Base-by-base conservation (phyloP, 2,888 invertebrate genomes). In the Julus scanicus region DNA sequence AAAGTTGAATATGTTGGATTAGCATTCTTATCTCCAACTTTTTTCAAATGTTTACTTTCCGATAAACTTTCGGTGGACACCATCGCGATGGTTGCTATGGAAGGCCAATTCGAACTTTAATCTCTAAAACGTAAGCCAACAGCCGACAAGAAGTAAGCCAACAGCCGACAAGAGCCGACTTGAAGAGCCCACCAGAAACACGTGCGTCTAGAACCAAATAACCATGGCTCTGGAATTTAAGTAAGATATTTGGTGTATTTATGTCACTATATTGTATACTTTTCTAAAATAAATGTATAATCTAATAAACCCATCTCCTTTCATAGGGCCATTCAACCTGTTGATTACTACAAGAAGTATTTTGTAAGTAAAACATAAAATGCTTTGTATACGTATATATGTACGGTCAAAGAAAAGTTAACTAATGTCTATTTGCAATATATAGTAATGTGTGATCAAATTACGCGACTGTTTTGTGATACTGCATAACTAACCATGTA, bases 271-370 rank as follows among this genome's bases (percentile, higher is more conserved):
- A 40, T 80, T 17, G 8, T 83, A 15, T 40, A 71, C 83, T 8
- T 1, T 84, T 15, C 37, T 85, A 85, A 29, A 17, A 17, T 86
- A 85, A 88, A 86, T 86, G 49, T 15, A 29, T 29, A 17, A n/a
- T 15, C 29, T 37, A 53, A 17, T 63, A n/a, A 63, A 63, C 63
- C n/a, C 29, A 8, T 20, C 11, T 63, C 57, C 48, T 2, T 29
- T 37, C 20, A 37, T 71, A 88, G 88, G 63, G 40, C 86, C 53
- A 39, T 88, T 11, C 88, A 88, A 63, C 86, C 88, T 48, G 20
- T 86, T 29, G 88, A 88, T 40, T 88, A 88, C 37, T 88, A 86
- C 86, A 86, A 71, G 49, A 88, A 85, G 85, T 88, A 71, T 88
- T 49, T 86, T 63, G 88, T 86, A 88, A 88, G 57, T 88, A n/a